A percentile compares a stretch with the other conserved stretches of the same genome.
Conservation (phyloP, 2,113 vertebrate genomes). For the Aviceda subcristata region DNA sequence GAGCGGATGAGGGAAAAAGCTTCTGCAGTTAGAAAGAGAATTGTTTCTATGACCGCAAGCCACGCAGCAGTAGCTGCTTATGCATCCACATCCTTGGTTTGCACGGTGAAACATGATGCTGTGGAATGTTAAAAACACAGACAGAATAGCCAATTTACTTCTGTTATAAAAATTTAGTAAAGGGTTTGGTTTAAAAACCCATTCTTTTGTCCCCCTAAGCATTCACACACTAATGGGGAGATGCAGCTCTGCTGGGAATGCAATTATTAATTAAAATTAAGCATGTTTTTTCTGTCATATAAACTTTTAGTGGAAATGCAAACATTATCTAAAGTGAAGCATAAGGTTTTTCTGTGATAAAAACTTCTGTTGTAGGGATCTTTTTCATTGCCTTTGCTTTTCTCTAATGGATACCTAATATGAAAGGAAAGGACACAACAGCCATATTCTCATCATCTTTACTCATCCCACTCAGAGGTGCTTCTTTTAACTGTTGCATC, state of each 20-base stretch:
- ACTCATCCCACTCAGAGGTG: not conserved
- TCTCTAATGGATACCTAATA: not conserved
- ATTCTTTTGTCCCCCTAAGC: not conserved
- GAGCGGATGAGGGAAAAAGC: not conserved
- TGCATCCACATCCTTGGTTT: not conserved
- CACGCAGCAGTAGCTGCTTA: not conserved
- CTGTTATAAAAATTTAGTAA: not conserved
- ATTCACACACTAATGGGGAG: not conserved
- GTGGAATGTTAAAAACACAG: not conserved
- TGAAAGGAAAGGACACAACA: not conserved
- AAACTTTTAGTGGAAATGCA: not conserved
- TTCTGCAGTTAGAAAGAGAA: not conserved
- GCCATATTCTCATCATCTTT: not conserved
- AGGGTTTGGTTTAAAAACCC: not conserved
- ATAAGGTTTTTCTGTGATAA: not conserved
- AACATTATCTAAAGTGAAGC: not conserved
- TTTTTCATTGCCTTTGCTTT: not conserved
- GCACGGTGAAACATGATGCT: not conserved
- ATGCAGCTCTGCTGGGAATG: not conserved
- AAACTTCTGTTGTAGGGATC: not conserved
- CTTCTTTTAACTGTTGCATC: not conserved
- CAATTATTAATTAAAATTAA: not conserved
- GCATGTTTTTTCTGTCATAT: not conserved
- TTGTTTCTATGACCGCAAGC: fast-evolving
- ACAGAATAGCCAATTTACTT: not conserved